Base-by-base conservation (phyloP, 92 coral and sea anemone genomes). In the Siderastrea siderea region DNA sequence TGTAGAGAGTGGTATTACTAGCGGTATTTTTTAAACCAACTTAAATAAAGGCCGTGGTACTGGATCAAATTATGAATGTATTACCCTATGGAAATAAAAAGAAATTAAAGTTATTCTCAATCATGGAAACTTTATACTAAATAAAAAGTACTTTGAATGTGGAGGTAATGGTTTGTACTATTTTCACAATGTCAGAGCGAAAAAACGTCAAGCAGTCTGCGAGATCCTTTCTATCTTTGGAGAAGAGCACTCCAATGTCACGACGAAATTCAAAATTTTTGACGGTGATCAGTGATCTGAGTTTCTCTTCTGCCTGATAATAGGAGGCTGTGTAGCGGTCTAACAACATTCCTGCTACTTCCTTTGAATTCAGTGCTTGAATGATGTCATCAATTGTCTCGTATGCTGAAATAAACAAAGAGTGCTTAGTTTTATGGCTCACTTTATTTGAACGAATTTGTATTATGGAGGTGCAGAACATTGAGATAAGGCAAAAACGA, bases 241-340 rank as follows among this genome's bases (percentile, higher is more conserved):
- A 38, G 55, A 81, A 50, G 45, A 66, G 51, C 3, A 81, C 38
- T n/a, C 85, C 85, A 44, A 68, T n/a, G 4, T 81, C 75, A 1
- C 85, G 51, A 26, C 45, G 64, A 14, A 81, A 11, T 14, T 81
- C 85, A 1, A 81, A 51, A 44, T 52, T 81, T 44, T 81, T 81
- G 3, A 81, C 75, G 65, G 74, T 51, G 67, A 67, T 0, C 11
- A 81, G 85, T 6, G 85, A 50, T 68, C 68, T 53, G 13, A 80
- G 8, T 66, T 80, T 43, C 3, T 15, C 60, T 43, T 14, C 26
- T 57, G 47, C 2, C 52, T 80, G 85, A 52, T 80, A 68, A 80
- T 19, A 68, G 14, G 85, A 80, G 26, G 75, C 75, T 7, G 85
- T 68, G 53, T 51, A 66, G 54, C 54, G 75, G 52, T 81, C 85